Percentiles rank a stretch among this genome's conserved stretches.
Evolutionary conservation across 2,888 invertebrate genomes (phyloP).

Genomic region (Ceriagrion tenellum): DNA sequence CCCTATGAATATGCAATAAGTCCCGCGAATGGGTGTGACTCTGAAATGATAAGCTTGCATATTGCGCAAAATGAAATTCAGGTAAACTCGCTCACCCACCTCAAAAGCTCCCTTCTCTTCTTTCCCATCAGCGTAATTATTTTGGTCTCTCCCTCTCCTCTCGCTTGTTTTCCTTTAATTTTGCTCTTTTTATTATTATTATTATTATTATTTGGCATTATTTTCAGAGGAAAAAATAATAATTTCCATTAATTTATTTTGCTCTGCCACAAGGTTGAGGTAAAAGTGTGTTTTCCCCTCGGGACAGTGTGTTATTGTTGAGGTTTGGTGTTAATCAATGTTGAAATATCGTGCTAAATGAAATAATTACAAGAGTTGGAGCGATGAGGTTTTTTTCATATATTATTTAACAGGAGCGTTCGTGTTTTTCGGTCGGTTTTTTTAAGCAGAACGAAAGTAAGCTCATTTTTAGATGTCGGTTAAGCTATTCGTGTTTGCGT

Average conservation of each 20-base stretch:
- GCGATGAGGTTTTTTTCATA: background rate
- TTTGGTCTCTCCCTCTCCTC: background rate
- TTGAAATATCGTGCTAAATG: background rate
- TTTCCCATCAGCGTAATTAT: constrained; percentile 1
- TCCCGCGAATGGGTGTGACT: constrained; percentile 12
- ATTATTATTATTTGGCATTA: background rate
- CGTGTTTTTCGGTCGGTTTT: background rate
- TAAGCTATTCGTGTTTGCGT: background rate
- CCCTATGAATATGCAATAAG: constrained; percentile 3
- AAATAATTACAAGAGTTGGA: background rate
- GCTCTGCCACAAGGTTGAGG: background rate
- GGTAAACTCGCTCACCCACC: too few species aligned
- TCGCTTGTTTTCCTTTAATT: background rate
- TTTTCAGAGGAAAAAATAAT: background rate
- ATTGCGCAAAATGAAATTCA: constrained; percentile 27
- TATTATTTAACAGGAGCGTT: background rate
- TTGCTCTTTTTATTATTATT: background rate
- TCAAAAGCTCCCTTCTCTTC: too few species aligned
- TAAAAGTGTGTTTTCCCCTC: too few species aligned
- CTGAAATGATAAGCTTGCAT: constrained; percentile 36
- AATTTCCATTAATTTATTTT: background rate
- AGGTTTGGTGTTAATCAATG: background rate
- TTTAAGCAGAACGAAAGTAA: background rate
- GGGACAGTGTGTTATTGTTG: background rate
- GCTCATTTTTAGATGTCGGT: background rate